A percentile compares a stretch with the other conserved stretches of the same genome.
These are phyloP conservation scores for Conchocele bisecta DNA, from an alignment of 2,888 invertebrate genomes.

Conservation along the genomic window DNA sequence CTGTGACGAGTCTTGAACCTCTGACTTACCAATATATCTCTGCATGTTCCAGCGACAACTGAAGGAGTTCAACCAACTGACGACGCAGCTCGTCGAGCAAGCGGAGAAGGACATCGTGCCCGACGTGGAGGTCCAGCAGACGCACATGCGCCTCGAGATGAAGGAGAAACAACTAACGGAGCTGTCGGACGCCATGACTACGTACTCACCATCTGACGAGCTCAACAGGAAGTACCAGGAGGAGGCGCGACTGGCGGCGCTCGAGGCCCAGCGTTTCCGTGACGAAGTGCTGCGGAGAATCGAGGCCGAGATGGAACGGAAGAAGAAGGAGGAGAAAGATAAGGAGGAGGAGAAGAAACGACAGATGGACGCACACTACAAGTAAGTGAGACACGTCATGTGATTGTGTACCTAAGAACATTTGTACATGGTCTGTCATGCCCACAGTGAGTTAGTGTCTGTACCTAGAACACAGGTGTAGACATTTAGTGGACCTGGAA, in stretches of 20 bases:
- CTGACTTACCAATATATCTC: too few relatives aligned
- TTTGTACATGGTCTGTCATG: too few relatives aligned
- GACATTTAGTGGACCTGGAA: too few relatives aligned
- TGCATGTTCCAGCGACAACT: slow-evolving; percentile 72
- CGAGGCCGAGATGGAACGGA: slow-evolving; percentile 71
- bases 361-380: slow-evolving; percentile 68
- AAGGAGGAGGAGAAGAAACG: slow-evolving; percentile 73
- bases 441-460: too few relatives aligned
- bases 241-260: slow-evolving; percentile 66
- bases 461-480: too few relatives aligned
- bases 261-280: slow-evolving; percentile 68
- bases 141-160: slow-evolving; percentile 73
- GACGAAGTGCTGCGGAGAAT: slow-evolving; percentile 70
- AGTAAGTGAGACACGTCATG: slow-evolving; percentile 57
- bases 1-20: too few relatives aligned
- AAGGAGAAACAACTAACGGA: slow-evolving; percentile 79
- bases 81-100: slow-evolving; percentile 66
- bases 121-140: slow-evolving; percentile 72
- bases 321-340: slow-evolving; percentile 68
- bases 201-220: slow-evolving; percentile 71
- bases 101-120: slow-evolving; percentile 72
- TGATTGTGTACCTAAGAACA: background rate
- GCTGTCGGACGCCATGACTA: slow-evolving; percentile 77
- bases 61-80: slow-evolving; percentile 77
- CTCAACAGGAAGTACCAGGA: slow-evolving; percentile 76